phyloP scores from a whole-genome alignment of 2,888 invertebrate species.

The Caenorhabditis doughertyi region DNA sequence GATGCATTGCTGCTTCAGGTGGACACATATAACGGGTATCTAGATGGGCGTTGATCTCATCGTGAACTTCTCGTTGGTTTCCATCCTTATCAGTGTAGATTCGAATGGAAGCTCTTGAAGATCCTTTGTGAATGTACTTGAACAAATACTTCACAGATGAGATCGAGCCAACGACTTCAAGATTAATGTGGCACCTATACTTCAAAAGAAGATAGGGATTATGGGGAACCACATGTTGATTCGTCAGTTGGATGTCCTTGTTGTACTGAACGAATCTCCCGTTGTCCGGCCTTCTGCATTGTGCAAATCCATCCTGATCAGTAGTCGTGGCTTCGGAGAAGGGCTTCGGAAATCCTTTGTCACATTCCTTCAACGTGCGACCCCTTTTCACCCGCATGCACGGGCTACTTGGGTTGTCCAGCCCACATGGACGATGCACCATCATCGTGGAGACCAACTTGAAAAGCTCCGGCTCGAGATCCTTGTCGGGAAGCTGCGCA shows the following conservation, averaged over 20 bases:
- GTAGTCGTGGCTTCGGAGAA: constrained; percentile 76
- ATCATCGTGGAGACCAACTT: too few relatives aligned
- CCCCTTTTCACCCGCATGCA: too few relatives aligned
- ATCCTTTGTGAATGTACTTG: constrained; percentile 22
- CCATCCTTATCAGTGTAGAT: neutral
- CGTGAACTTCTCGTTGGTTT: neutral
- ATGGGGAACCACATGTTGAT: constrained; percentile 83
- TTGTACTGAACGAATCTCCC: constrained; percentile 5
- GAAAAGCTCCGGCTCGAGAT: too few relatives aligned
- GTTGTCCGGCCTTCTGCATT: constrained; percentile 81
- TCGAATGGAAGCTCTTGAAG: neutral
- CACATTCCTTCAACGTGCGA: too few relatives aligned
- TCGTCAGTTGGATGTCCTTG: constrained; percentile 54
- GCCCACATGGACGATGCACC: too few relatives aligned
- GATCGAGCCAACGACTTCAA: constrained; percentile 78
- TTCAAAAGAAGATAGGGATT: constrained; percentile 73
- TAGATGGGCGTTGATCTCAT: constrained; percentile 57
- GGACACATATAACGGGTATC: constrained; percentile 65
- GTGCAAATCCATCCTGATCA: constrained; percentile 82
- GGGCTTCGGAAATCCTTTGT: constrained; percentile 82
- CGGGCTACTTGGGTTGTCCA: too few relatives aligned
- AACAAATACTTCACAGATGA: constrained; percentile 52
- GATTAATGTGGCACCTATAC: constrained; percentile 76
- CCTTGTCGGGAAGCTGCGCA: too few relatives aligned
- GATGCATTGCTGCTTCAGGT: constrained; percentile 54